Evolutionary conservation across 2,888 invertebrate species (phyloP), one percentile per base, ranked within the genome.

Genomic region (Epistrophe eligans): DNA sequence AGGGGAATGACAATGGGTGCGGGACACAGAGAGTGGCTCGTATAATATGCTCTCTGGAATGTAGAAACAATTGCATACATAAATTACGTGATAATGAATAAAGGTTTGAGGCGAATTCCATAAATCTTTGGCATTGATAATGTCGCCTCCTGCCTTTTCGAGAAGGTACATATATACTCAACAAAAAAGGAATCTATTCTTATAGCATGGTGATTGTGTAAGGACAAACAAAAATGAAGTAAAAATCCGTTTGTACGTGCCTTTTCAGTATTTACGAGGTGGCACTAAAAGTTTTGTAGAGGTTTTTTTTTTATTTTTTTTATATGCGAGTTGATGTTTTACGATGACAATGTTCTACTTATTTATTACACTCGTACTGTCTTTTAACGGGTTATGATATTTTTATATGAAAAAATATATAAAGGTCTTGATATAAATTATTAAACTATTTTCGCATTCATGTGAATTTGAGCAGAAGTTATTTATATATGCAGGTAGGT

Each of bases 71-170:
- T 87, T 79, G 83, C 87, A 87, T 87, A 83, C 87, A 87, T 87
- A 87, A 87, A 87, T 87, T 87, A 87, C 72, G 83, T 87, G 87
- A 87, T 87, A 87, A 87, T 87, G 87, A 87, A 83, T 60, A 71
- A 79, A 83, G 79, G 87, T 79, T 87, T 71, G 71, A 76, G 87
- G 87, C 83, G 57, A 82, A 79, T 79, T 74, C 67, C 76, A 87
- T 87, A 87, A 87, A 87, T 87, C 87, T 83, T 72, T 62, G 32
- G 55, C 79, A 79, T 67, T 83, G 87, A 87, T 87, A 87, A 76
- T 83, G 87, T 87, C 82, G 73, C 83, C 71, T 52, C 11, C 13
- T 70, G 70, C 11, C 40, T 43, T 70, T 62, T 15, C 7, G 8
- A 13, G 13, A 11, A n/a, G n/a, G 38, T 7, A 2, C 11, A 1